phyloP scores from a whole-genome alignment of 1,140 invertebrate species.

The Ips nitidus region DNA sequence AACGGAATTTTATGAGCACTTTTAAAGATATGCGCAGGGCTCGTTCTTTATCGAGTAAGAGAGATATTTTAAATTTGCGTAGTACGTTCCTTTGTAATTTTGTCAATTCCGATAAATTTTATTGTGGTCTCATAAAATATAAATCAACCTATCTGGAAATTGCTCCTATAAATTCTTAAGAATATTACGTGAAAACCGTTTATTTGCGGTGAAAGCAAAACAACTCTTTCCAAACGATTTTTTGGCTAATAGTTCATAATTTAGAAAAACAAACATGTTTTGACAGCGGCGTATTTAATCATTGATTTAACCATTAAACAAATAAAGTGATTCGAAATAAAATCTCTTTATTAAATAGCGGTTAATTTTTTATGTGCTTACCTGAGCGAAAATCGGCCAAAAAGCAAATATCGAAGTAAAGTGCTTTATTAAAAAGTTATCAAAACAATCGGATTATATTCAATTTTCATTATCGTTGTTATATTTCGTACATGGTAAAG shows the following conservation, averaged over 20 bases:
- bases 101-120: slow-evolving; percentile 33
- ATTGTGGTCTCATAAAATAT: slow-evolving; percentile 31
- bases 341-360: neutral
- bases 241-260: neutral
- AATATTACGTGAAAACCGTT: slow-evolving; percentile 33
- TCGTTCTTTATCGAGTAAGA: slow-evolving; percentile 22
- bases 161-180: slow-evolving; percentile 29
- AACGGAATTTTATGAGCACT: slow-evolving; percentile 1
- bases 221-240: slow-evolving; percentile 25
- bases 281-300: neutral
- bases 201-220: slow-evolving; percentile 30
- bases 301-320: neutral
- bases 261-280: neutral
- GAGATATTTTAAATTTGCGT: slow-evolving; percentile 29
- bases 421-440: slow-evolving; percentile 2
- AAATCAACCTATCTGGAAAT: slow-evolving; percentile 34
- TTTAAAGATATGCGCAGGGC: slow-evolving; percentile 7
- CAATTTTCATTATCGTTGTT: neutral
- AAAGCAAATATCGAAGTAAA: neutral
- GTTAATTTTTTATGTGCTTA: neutral
- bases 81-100: slow-evolving; percentile 30
- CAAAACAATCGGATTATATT: neutral
- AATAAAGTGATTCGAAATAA: neutral
- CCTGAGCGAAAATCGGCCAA: neutral
- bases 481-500: no score